phyloP scores from a whole-genome alignment of 1,140 invertebrate species.

The Hylaeus volcanicus region DNA sequence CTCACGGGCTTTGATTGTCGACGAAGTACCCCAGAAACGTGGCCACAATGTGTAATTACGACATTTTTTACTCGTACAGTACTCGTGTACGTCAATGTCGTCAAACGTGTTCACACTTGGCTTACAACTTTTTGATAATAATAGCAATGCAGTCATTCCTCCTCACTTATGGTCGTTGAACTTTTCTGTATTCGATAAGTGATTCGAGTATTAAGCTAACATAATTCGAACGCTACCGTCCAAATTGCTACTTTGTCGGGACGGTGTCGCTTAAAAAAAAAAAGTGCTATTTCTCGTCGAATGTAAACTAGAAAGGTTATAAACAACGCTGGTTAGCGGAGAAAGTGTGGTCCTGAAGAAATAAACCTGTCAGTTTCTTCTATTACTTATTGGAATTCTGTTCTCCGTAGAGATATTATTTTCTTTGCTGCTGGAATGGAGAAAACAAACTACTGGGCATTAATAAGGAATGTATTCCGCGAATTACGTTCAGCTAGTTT shows the following conservation, averaged over 20 bases:
- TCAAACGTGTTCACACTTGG: too few relatives aligned
- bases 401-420: not conserved
- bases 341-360: slow-evolving; percentile 7
- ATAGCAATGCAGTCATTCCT: too few relatives aligned
- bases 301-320: not conserved
- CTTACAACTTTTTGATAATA: too few relatives aligned
- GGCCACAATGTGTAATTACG: too few relatives aligned
- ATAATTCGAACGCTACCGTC: too few relatives aligned
- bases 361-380: not conserved
- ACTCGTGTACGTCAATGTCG: too few relatives aligned
- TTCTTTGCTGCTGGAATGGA: not conserved
- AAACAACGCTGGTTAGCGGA: not conserved
- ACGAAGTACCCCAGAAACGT: not conserved
- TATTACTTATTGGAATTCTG: slow-evolving; percentile 13
- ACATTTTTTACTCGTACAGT: not conserved
- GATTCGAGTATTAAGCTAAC: too few relatives aligned
- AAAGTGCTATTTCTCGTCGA: not conserved
- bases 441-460: not conserved
- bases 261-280: not conserved
- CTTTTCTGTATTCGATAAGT: too few relatives aligned
- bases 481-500: too few relatives aligned
- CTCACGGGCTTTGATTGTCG: not conserved
- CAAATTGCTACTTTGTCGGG: too few relatives aligned
- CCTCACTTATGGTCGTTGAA: too few relatives aligned
- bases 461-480: not conserved